Evolutionary conservation across 2,888 invertebrate genomes (phyloP).

Genomic region (Scaptomyza tumidula): DNA sequence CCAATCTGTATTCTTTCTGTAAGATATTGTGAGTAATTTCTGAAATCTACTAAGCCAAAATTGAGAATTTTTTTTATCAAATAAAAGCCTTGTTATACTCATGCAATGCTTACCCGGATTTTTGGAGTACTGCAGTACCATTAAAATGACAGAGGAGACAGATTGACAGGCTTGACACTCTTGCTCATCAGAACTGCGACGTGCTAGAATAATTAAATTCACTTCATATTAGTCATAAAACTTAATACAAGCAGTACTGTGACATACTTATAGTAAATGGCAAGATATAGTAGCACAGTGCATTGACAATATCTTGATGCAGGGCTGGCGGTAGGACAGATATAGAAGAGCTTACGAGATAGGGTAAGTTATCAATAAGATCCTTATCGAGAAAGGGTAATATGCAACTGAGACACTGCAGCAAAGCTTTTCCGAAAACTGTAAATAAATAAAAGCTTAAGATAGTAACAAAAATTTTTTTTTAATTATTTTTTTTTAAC

Average conservation of each 20-base stretch:
- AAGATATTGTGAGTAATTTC: too few relatives aligned
- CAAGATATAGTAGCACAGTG: constrained; percentile 97
- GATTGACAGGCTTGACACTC: constrained; percentile 93
- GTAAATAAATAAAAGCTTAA: constrained; percentile 68
- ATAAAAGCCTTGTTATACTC: too few relatives aligned
- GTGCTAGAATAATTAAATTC: constrained; percentile 85
- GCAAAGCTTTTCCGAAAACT: constrained; percentile 96
- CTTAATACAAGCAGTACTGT: background rate
- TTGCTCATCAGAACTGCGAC: constrained; percentile 89
- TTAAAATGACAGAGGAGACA: constrained; percentile 97
- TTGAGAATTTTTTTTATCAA: too few relatives aligned
- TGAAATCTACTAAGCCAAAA: too few relatives aligned
- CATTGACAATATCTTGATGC: constrained; percentile 97
- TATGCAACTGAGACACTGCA: constrained; percentile 97
- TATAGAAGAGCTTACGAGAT: constrained; percentile 96
- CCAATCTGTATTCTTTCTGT: too few relatives aligned
- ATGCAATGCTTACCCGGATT: constrained; percentile 89
- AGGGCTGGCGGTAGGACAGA: constrained; percentile 95
- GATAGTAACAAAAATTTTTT: background rate
- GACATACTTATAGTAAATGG: constrained; percentile 96
- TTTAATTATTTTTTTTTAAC: background rate
- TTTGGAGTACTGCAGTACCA: constrained; percentile 97
- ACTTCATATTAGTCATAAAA: background rate
- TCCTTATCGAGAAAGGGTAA: constrained; percentile 98
- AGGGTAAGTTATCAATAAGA: constrained; percentile 97